Evolutionary conservation across 2,888 invertebrate genomes (phyloP), one percentile per base, ranked within the genome.

Genomic region (Stomorhina lunata): DNA sequence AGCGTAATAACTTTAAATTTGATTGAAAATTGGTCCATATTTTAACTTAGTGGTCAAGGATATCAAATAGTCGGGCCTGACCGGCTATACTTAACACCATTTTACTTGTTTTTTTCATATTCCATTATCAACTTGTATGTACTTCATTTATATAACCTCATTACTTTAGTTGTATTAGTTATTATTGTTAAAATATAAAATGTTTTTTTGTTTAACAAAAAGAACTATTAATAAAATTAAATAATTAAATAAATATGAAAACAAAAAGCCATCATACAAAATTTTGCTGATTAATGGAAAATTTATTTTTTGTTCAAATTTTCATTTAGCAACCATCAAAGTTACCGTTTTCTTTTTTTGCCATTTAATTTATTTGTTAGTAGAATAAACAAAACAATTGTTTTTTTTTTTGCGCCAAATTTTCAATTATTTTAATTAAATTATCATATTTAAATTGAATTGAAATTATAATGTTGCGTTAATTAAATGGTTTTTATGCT

Each of bases 351-450:
- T 15, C 4, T 57, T 17, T 45, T 32, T 53, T 43, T 45, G n/a
- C n/a, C n/a, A 57, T 71, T 57, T 45, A 43, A 55, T 32, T 65
- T 25, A 32, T 32, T 77, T 59, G 37, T 48, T n/a, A 22, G 9
- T 29, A 17, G 32, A 53, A 55, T 32, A 48, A 32, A 34, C 27
- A 43, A 53, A 59, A 59, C n/a, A 17, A 1, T 57, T 65, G 22
- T 37, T 45, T 59, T 32, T 15, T 17, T 29, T 29, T 29, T 55
- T 10, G 65, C 34, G 29, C 63, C 45, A 37, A 57, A 59, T 3
- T 17, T 65, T 43, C 78, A 75, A 82, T 82, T 82, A 79, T 27
- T 40, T 78, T 82, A 82, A 82, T 82, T 82, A 82, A 82, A 82
- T 82, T 82, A 82, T 79, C 73, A 79, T 79, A 79, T 75, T 68